Evolutionary conservation across 2,797 vertebrate species (phyloP).

Genomic region (Ciconia nigra): DNA sequence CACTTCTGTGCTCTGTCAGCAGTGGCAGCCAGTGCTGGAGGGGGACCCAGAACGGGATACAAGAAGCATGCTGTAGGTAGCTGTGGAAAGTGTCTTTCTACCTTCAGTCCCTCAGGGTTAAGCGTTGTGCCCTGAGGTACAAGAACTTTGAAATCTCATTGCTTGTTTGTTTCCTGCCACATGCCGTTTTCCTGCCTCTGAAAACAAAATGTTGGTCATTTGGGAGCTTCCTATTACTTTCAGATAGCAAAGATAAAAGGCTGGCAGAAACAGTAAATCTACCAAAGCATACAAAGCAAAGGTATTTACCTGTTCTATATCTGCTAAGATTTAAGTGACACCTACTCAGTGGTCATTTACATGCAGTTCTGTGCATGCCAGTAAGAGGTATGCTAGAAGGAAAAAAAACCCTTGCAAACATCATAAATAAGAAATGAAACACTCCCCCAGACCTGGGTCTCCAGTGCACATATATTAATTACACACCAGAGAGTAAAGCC

Average conservation of each 20-base stretch:
- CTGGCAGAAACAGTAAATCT: conserved; percentile 11
- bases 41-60: background rate
- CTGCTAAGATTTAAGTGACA: conserved; percentile 60
- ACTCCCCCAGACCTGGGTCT: conserved; percentile 56
- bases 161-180: conserved; percentile 32
- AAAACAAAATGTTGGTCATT: conserved; percentile 45
- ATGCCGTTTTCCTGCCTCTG: conserved; percentile 1
- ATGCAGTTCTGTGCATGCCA: background rate
- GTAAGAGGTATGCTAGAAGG: background rate
- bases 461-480: conserved; percentile 54
- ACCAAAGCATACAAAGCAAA: background rate
- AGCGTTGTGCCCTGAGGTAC: background rate
- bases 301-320: conserved; percentile 52
- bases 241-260: conserved; percentile 50
- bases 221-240: conserved; percentile 33
- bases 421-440: conserved; percentile 72
- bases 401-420: background rate
- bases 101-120: background rate
- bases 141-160: background rate
- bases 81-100: background rate
- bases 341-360: conserved; percentile 56
- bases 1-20: background rate
- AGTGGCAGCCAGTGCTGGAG: background rate
- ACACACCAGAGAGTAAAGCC: conserved; percentile 53
- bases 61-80: background rate